phyloP scores from a whole-genome alignment of 2,113 vertebrate species.

The Litocranius walleri region DNA sequence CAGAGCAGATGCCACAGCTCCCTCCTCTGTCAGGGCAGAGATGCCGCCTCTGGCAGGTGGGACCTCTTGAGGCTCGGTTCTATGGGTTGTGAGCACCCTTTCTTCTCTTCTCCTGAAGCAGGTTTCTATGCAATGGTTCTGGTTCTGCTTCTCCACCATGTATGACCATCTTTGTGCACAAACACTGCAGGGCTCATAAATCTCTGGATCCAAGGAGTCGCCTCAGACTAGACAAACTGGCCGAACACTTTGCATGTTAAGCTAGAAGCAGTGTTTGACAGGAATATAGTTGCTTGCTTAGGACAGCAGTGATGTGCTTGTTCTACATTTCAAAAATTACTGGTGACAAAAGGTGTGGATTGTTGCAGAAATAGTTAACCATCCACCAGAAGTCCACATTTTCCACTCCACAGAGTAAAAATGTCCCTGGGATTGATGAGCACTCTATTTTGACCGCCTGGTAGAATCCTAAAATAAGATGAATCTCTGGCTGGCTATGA shows the following conservation, averaged over 20 bases:
- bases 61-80: background rate
- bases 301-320: background rate
- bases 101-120: background rate
- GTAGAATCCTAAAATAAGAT: background rate
- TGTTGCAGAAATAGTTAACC: no score
- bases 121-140: background rate
- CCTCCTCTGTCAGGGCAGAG: background rate
- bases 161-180: background rate
- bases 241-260: background rate
- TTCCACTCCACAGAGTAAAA: no score
- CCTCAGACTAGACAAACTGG: no score
- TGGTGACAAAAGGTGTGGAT: background rate
- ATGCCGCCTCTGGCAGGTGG: fast-evolving
- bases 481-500: background rate
- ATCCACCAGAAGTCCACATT: background rate
- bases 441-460: background rate
- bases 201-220: background rate
- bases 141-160: background rate
- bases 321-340: background rate
- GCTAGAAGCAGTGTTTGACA: background rate
- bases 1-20: background rate
- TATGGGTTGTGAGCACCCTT: fast-evolving
- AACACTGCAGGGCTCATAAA: background rate
- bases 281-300: background rate
- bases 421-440: background rate